phyloP scores from a whole-genome alignment of 2,113 vertebrate genomes.

The Psittacula cyanocephala region DNA sequence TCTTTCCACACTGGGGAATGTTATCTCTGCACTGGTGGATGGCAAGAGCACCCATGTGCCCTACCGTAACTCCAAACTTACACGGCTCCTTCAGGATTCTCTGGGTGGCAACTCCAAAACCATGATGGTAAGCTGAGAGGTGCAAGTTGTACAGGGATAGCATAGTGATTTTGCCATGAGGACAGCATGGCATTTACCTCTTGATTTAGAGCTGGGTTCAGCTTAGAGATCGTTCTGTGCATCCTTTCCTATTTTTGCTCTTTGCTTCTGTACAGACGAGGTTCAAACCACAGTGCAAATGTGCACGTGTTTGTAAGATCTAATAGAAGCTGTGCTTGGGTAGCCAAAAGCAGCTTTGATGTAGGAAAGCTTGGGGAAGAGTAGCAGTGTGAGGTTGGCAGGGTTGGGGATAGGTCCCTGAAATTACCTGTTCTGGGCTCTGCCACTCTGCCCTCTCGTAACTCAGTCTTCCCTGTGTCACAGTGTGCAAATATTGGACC shows the following conservation, averaged over 20 bases:
- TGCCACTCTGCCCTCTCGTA: not conserved
- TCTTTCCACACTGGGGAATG: conserved; percentile 95
- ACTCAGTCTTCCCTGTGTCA: not conserved
- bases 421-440: not conserved
- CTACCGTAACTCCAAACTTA: conserved; percentile 97
- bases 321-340: not conserved
- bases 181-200: not conserved
- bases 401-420: not conserved
- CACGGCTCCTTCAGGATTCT: conserved; percentile 94
- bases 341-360: not conserved
- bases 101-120: conserved; percentile 98
- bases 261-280: not conserved
- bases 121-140: conserved; percentile 88
- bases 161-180: not conserved
- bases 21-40: conserved; percentile 97
- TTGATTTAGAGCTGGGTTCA: not conserved
- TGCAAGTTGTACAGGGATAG: not conserved
- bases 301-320: fast-evolving
- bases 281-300: not conserved
- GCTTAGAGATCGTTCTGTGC: not conserved
- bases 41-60: conserved; percentile 98
- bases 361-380: not conserved
- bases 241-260: not conserved
- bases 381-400: not conserved
- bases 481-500: conserved; percentile 99